Evolutionary conservation across 2,797 vertebrate genomes (phyloP), one percentile per base, ranked within the genome.

Genomic region (Clarias platycephalus): DNA sequence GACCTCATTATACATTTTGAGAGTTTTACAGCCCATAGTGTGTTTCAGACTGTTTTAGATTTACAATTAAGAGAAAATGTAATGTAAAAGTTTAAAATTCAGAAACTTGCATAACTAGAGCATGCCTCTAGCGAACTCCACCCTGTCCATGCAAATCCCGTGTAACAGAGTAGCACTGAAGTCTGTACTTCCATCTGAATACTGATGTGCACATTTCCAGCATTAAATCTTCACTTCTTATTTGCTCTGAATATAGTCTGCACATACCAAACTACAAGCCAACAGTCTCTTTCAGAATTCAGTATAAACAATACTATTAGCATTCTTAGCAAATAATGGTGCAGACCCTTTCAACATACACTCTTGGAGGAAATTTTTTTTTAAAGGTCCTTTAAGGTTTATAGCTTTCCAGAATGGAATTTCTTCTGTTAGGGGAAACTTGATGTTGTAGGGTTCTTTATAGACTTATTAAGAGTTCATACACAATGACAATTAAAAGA

Each of bases 91-190:
- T n/a, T 63, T 26, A 10, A 63, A 12, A 64, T n/a, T 64, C 62
- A 22, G 34, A 70, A 70, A 37, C 67, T 24, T 18, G 20, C 31
- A 6, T 31, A 31, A 22, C 67, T 37, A 22, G 6, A 18, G 67
- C 34, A 70, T 70, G 31, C 34, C 28, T 70, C 18, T 37, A 70
- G 31, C 34, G 20, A 34, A 70, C 31, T 70, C 18, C 67, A 70
- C 67, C 28, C 28, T 40, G 67, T 70, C 40, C 67, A 70, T 70
- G 67, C 28, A 37, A 40, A 70, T 70, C 6, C 34, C 67, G 3
- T 70, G 67, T 70, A 68, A 68, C 60, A n/a, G 60, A 63, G 24
- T 66, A 31, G 28, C 64, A 34, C 64, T 67, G 28, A 67, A 34
- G 64, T 67, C 16, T 67, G 64, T 34, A 67, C 15, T 67, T 67